Base-by-base conservation (phyloP, 2,113 vertebrate species). In the Pangasianodon gigas region DNA sequence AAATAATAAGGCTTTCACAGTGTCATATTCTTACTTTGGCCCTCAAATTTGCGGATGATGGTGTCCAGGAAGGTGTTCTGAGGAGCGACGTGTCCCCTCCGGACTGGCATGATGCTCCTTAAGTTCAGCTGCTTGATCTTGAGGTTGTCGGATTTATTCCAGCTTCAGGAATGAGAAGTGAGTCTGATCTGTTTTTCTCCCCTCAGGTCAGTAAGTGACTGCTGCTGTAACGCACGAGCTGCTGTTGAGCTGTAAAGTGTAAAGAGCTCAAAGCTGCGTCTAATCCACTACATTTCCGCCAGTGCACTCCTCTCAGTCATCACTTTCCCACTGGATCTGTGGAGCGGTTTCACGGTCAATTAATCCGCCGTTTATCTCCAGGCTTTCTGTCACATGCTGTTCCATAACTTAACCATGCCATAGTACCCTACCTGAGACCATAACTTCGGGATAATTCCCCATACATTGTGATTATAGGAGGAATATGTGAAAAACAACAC, bases 11-110 rank as follows among this genome's bases (percentile, higher is more conserved):
- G 13, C 41, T 18, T 51, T 62, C 29, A 37, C 2, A 54, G 16
- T 65, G 58, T 75, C 18, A 19, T 51, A 11, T 54, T 93, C 97
- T 98, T 92, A 98, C 97, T 97, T 93, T 98, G 97, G 79, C 96
- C 97, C 93, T 98, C 97, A 92, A 98, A 98, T 93, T 97, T 98
- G 91, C 97, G 95, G 94, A 98, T 98, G 95, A 98, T 98, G 84
- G 97, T 98, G 92, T 98, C 97, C 96, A 98, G 93, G 92, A 97
- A 98, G 77, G 97, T 98, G 94, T 98, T 98, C 91, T 97, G 97
- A 19, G 97, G 97, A 16, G 97, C 97, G 89, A 98, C 97, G 91
- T 98, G 97, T 89, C 97, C 97, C 86, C 97, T 93, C 85, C 97
- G 95, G n/a, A 98, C 97, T 21, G 97, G 97, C 97, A 98, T 98